These are phyloP conservation scores for Nebria ingens DNA, from an alignment of 1,140 invertebrate species.

Conservation along the genomic window DNA sequence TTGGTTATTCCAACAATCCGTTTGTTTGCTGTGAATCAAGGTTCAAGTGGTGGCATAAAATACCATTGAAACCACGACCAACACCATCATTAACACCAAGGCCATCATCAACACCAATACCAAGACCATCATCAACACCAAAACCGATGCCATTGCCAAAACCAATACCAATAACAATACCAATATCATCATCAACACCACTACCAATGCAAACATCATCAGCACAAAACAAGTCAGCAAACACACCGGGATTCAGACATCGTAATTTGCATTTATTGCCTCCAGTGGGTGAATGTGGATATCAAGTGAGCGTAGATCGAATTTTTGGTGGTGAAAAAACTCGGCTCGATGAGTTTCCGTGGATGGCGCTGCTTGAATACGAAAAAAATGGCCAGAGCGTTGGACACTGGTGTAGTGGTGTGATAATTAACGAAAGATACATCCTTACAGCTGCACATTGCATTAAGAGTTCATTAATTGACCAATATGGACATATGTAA, in stretches of 20 bases:
- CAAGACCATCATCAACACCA: too few relatives aligned
- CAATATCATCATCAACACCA: neutral
- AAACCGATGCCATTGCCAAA: too few relatives aligned
- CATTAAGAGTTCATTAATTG: conserved; percentile 25
- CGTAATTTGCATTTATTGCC: conserved; percentile 1
- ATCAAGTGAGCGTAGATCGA: conserved; percentile 8
- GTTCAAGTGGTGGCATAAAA: too few relatives aligned
- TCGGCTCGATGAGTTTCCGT: conserved; percentile 43
- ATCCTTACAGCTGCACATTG: conserved; percentile 47
- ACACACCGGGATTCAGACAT: neutral
- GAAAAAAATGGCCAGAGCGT: conserved; percentile 19
- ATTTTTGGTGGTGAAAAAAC: conserved; percentile 32
- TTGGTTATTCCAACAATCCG: conserved; percentile 20
- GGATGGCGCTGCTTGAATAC: conserved; percentile 28
- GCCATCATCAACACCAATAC: too few relatives aligned
- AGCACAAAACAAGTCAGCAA: too few relatives aligned
- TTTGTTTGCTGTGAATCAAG: conserved; percentile 30
- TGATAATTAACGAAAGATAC: conserved; percentile 37
- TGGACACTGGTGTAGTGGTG: conserved; percentile 41
- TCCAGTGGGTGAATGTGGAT: neutral
- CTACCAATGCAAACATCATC: neutral
- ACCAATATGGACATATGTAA: too few relatives aligned
- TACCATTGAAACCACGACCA: too few relatives aligned
- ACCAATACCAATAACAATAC: too few relatives aligned
- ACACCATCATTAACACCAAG: too few relatives aligned